Base-by-base conservation (phyloP, 2,797 vertebrate genomes). In the Gephyroberyx darwinii region DNA sequence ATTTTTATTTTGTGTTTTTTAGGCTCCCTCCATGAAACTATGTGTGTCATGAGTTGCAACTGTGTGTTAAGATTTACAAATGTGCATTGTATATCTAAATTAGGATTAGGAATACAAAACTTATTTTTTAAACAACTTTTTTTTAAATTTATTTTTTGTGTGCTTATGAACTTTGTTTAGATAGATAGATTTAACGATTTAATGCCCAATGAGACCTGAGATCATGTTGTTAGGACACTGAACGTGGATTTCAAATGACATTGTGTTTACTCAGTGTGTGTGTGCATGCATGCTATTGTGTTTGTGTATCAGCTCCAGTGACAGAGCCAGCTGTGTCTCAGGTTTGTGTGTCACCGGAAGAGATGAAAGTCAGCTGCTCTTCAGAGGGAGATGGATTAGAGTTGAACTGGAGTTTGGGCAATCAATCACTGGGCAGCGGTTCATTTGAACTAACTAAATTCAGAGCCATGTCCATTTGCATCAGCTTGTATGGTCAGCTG, bases 281-380 rank as follows among this genome's bases (percentile, higher is more conserved):
- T 19, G 5, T 37, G 2, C 55, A 1, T 47, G 3, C 71, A 8
- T 75, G 55, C 72, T 17, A 69, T 4, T 30, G 17, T 47, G 26
- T 62, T 7, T 35, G 60, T 19, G 17, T 19, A 70, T 1, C 75
- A 84, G 79, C 16, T 65, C 47, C 68, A 5, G 54, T 81, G 35
- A 71, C 73, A 19, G 17, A 78, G 17, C 81, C 73, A 64, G 45
- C 2, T 16, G 67, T 81, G 48, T 79, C 48, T 59, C 78, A 83
- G 60, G 56, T 0, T 0, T 79, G 84, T 74, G 48, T 64, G 22
- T 57, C 78, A 64, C 13, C 19, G 48, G 67, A 41, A 13, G 20
- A 57, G 43, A 69, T 50, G 56, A 14, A 12, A 8, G 52, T 83
- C 55, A 81, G 47, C 5, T 85, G 81, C 48, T 83, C 53, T 26